Evolutionary conservation across 2,797 vertebrate species (phyloP).

Genomic region (Artibeus jamaicensis): DNA sequence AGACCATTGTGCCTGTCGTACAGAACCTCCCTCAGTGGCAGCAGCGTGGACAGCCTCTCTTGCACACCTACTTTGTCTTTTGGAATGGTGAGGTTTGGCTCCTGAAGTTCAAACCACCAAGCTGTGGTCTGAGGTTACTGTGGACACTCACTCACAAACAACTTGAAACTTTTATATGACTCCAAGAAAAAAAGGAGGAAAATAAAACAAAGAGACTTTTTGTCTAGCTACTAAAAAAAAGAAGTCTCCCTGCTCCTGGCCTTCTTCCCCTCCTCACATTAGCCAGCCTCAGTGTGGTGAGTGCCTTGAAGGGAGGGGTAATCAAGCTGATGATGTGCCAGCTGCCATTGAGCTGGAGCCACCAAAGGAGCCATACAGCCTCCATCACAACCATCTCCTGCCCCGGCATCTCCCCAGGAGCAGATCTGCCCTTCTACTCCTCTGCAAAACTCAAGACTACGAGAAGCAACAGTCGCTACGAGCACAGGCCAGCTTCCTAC

Average conservation of each 20-base stretch:
- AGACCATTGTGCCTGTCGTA: constrained; percentile 44
- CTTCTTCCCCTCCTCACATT: constrained; percentile 15
- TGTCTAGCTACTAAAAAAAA: constrained; percentile 51
- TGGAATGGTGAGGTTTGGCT: constrained; percentile 47
- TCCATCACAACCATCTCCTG: neutral
- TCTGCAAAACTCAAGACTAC: neutral
- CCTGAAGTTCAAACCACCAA: constrained; percentile 48
- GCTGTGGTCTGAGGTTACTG: constrained; percentile 44
- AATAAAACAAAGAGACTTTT: constrained; percentile 63
- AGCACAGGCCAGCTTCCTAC: neutral
- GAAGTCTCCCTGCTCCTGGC: neutral
- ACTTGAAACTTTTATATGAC: constrained; percentile 71
- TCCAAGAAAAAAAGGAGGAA: constrained; percentile 19
- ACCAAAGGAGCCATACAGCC: neutral
- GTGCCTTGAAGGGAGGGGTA: constrained; percentile 18
- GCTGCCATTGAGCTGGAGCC: neutral
- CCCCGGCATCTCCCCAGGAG: neutral
- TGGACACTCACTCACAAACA: constrained; percentile 36
- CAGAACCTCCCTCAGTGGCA: constrained; percentile 18
- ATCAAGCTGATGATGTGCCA: constrained; percentile 45
- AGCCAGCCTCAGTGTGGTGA: neutral
- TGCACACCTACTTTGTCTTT: constrained; percentile 32
- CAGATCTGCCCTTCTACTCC: no score
- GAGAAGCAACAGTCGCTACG: neutral
- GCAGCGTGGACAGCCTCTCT: constrained; percentile 22